A percentile compares a stretch with the other conserved stretches of the same genome.
Conservation (phyloP, 2,888 invertebrate species). For the Sarcophaga rosellei region DNA sequence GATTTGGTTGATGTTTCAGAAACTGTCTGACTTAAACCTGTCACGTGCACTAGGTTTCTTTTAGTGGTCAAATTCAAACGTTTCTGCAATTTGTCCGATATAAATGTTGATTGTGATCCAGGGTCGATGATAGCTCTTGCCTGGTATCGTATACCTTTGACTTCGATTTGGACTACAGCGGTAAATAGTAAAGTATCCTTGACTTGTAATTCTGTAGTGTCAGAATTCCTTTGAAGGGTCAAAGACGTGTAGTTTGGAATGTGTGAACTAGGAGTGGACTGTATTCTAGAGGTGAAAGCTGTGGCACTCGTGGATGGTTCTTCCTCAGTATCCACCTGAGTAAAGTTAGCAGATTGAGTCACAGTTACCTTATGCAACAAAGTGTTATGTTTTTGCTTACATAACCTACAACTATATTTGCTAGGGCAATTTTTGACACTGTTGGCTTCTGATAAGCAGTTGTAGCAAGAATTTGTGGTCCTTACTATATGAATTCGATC, state of each 20-base stretch:
- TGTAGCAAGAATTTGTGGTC: conserved; percentile 27
- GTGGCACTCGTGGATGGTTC: background rate
- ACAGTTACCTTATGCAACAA: too few relatives aligned
- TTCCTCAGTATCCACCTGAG: background rate
- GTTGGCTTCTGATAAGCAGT: background rate
- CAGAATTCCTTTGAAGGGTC: background rate
- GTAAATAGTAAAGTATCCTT: conserved; percentile 27
- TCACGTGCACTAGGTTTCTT: conserved; percentile 24
- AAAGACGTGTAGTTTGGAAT: conserved; percentile 6
- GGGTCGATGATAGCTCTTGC: conserved; percentile 37
- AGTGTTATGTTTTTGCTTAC: too few relatives aligned
- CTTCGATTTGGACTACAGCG: conserved; percentile 26
- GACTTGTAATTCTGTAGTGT: background rate
- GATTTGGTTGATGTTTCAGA: conserved; percentile 27
- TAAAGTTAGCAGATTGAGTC: background rate
- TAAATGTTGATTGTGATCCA: conserved; percentile 34
- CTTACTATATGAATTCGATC: conserved; percentile 22
- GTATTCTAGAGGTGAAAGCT: background rate
- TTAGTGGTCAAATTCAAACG: conserved; percentile 14
- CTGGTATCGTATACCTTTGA: conserved; percentile 18
- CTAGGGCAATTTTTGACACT: conserved; percentile 8
- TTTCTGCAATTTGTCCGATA: conserved; percentile 30
- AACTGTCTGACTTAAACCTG: background rate
- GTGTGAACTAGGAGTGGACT: background rate
- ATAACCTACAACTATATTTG: conserved; percentile 6